Base-by-base conservation (phyloP, 2,888 invertebrate species). In the Melipona bicolor region DNA sequence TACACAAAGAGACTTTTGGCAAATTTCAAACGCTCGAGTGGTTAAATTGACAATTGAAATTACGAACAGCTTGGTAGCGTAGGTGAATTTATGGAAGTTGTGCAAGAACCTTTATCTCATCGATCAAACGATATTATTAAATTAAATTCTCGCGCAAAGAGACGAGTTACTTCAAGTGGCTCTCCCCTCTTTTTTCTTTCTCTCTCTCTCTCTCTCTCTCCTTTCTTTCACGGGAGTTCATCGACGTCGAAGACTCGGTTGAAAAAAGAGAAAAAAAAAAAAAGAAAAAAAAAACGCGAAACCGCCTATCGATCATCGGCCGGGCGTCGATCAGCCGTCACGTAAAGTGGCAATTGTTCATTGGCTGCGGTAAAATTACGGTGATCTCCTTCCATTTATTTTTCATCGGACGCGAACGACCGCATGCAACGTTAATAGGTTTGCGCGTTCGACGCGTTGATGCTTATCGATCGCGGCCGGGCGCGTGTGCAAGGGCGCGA, bases 381-480 rank as follows among this genome's bases (percentile, higher is more conserved):
- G 67, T 32, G 70, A 82, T 78, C 65, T 36, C 64, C 70, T 79
- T 69, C 67, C 54, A 68, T 64, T 56, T 69, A 62, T 72, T 79
- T 69, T 61, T 72, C 56, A 68, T 79, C 24, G 67, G 52, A 36
- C 32, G 67, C 54, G 74, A 27, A 52, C 71, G 68, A 61, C 21
- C 68, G 56, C 68, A 27, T 68, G 76, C 79, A 74, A 71, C 65
- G 73, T 79, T 79, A 80, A 82, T 49, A 67, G 80, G 67, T 49
- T 81, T 43, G 64, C 61, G 78, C 78, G 81, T 77, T 61, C 61
- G 61, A 27, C 76, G 56, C 62, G 78, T 56, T 43, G 72, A 75
- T 61, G 82, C 80, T 80, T 76, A 83, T 83, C 81, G 76, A 80
- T 76, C 81, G 75, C 9, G 43, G 43, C 9, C 9, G 43, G 43